phyloP scores from a whole-genome alignment of 30 jellyfish, hydroid and myxozoan species.

The Hydra vulgaris region DNA sequence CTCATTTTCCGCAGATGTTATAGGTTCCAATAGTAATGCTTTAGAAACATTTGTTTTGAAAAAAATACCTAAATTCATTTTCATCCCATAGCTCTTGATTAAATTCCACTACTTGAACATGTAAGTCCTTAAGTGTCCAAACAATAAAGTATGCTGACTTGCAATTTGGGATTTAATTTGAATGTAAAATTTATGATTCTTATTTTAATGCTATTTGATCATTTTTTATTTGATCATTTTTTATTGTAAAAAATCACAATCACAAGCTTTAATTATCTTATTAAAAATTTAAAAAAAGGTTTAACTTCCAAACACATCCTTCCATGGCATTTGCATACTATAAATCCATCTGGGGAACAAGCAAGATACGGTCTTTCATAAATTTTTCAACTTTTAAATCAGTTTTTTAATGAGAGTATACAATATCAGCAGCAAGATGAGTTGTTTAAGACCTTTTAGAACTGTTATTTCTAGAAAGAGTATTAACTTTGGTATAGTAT shows the following conservation, averaged over 20 bases:
- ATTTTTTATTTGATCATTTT: too few species aligned
- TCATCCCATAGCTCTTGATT: slow-evolving; percentile 9
- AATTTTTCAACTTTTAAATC: not conserved
- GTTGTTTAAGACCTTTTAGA: slow-evolving; percentile 10
- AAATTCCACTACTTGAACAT: slow-evolving; percentile 4
- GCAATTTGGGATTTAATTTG: slow-evolving; percentile 15
- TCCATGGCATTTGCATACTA: slow-evolving; percentile 28
- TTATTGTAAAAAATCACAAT: slow-evolving; percentile 17
- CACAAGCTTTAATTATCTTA: not conserved
- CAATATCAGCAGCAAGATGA: slow-evolving; percentile 8
- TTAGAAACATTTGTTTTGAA: slow-evolving; percentile 25
- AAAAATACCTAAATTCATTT: slow-evolving; percentile 5
- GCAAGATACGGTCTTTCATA: slow-evolving; percentile 21
- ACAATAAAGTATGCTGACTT: slow-evolving; percentile 15
- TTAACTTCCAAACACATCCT: slow-evolving; percentile 8
- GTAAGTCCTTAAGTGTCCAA: not conserved
- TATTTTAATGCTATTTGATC: not conserved
- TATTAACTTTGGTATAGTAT: slow-evolving; percentile 32
- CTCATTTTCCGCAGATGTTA: slow-evolving; percentile 43
- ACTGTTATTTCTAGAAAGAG: slow-evolving; percentile 1
- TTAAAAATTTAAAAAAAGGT: slow-evolving; percentile 23
- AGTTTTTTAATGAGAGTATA: slow-evolving; percentile 1
- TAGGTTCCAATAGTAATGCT: slow-evolving; percentile 30
- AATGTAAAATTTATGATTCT: too few species aligned
- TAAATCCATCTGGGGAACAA: slow-evolving; percentile 39